Evolutionary conservation across 2,797 vertebrate species (phyloP).

Genomic region (Erpetoichthys calabaricus): DNA sequence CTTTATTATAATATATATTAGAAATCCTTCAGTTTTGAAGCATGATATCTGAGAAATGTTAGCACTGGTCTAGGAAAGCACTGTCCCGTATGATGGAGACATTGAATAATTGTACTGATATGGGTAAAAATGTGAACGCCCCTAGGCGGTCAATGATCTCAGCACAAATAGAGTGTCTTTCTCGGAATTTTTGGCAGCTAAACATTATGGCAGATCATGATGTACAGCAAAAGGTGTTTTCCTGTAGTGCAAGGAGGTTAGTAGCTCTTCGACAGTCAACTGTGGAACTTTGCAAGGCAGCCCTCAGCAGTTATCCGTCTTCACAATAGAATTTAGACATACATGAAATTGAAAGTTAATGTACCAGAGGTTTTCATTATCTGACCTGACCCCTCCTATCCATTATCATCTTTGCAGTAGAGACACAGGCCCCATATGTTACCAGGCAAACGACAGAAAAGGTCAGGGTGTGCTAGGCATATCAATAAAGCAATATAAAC

Average conservation of each 20-base stretch:
- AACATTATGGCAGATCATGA: conserved; percentile 1
- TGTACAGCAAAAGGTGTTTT: not conserved
- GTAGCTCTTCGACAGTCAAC: not conserved
- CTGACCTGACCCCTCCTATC: conserved; percentile 55
- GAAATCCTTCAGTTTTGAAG: no score
- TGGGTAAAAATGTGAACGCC: no score
- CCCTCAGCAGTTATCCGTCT: conserved; percentile 53
- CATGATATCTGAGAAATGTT: no score
- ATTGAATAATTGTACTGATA: no score
- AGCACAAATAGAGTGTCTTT: no score
- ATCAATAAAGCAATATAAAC: conserved; percentile 42
- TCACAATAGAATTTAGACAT: conserved; percentile 57
- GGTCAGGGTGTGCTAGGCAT: conserved; percentile 46
- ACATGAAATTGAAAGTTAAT: conserved; percentile 77
- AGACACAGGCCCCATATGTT: conserved; percentile 56
- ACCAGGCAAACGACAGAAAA: conserved; percentile 49
- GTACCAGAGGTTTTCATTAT: conserved; percentile 68
- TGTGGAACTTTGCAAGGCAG: not conserved
- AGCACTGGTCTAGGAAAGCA: no score
- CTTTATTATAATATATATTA: no score
- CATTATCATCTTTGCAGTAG: conserved; percentile 46
- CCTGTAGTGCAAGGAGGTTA: not conserved
- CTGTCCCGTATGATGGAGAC: no score
- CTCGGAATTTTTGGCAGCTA: not conserved
- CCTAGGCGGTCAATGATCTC: no score